Evolutionary conservation across 2,113 vertebrate species (phyloP).

Genomic region (Chelonoidis abingdonii): DNA sequence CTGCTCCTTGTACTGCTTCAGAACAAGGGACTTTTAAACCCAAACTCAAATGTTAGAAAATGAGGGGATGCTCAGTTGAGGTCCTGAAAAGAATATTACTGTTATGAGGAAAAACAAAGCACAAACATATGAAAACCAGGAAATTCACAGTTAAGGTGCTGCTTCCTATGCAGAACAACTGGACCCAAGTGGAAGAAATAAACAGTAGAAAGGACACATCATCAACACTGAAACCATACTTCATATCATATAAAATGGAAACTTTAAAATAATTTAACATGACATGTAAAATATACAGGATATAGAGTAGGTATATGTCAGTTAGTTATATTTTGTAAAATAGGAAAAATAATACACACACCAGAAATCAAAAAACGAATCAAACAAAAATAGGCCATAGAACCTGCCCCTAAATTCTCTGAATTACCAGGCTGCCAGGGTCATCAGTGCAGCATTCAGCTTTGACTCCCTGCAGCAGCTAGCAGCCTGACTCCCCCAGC

Average conservation of each 20-base stretch:
- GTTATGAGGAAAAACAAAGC: not conserved
- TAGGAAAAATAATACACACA: not conserved
- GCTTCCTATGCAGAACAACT: not conserved
- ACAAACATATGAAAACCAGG: not conserved
- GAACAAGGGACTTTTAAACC: not conserved
- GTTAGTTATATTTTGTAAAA: not conserved
- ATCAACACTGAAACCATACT: not conserved
- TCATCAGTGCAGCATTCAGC: not conserved
- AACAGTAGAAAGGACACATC: not conserved
- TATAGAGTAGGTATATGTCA: not conserved
- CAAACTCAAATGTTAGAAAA: not conserved
- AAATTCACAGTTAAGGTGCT: not conserved
- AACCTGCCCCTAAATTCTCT: not conserved
- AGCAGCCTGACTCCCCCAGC: not conserved
- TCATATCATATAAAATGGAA: not conserved
- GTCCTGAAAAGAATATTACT: not conserved
- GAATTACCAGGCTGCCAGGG: not conserved
- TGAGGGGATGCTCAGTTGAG: not conserved
- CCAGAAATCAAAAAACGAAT: not conserved
- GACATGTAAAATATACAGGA: not conserved
- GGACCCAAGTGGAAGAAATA: not conserved
- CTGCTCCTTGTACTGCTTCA: conserved; percentile 6
- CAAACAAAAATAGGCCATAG: not conserved
- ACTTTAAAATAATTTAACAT: not conserved
- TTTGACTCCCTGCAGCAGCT: not conserved